phyloP scores from a whole-genome alignment of 2,888 invertebrate genomes.

The Eustalomyia histrio region DNA sequence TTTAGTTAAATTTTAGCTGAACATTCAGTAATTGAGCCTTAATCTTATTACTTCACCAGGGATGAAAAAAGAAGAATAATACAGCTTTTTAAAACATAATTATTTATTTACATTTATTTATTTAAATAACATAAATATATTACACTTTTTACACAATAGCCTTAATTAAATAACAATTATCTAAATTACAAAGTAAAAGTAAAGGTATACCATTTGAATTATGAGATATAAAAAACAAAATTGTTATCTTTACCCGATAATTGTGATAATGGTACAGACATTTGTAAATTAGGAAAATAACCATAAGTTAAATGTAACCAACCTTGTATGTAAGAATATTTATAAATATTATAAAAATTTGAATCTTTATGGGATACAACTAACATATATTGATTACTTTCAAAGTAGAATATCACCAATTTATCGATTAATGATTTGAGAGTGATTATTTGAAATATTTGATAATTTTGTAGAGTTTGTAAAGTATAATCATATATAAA shows the following conservation, averaged over 20 bases:
- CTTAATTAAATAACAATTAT: conserved; percentile 54
- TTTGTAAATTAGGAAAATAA: conserved; percentile 70
- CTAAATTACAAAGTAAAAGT: conserved; percentile 47
- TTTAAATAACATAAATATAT: conserved; percentile 7
- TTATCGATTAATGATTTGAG: conserved; percentile 71
- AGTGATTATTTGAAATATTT: conserved; percentile 72
- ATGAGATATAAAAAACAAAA: not conserved
- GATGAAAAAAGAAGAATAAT: too few species aligned
- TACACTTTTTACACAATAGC: conserved; percentile 45
- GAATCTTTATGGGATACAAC: conserved; percentile 69
- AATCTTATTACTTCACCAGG: too few species aligned
- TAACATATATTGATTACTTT: conserved; percentile 70
- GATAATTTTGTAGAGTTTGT: conserved; percentile 53
- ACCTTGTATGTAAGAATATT: conserved; percentile 72
- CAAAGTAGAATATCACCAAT: conserved; percentile 70
- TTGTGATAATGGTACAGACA: conserved; percentile 70
- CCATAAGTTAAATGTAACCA: conserved; percentile 74
- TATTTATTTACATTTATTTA: conserved; percentile 1
- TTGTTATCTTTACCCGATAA: not conserved
- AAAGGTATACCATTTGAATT: conserved; percentile 41
- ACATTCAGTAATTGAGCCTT: too few species aligned
- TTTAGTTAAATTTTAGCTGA: too few species aligned
- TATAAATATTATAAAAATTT: conserved; percentile 72
- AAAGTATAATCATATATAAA: conserved; percentile 66
- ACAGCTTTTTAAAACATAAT: not conserved